These are phyloP conservation scores for Centropus bengalensis DNA, from an alignment of 2,113 vertebrate species.

Conservation along the genomic window DNA sequence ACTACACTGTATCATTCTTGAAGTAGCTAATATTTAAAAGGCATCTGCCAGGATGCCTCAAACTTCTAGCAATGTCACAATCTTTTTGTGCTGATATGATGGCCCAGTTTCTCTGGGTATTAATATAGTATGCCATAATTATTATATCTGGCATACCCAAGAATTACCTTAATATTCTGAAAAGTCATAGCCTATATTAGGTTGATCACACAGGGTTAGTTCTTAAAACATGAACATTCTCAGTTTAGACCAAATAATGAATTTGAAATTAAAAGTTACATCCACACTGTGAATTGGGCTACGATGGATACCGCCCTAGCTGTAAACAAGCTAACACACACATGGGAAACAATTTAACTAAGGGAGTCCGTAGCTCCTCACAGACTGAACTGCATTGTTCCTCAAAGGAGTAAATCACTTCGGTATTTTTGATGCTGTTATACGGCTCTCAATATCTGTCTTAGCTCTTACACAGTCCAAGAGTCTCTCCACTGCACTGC, in stretches of 20 bases:
- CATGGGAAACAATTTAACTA: neutral
- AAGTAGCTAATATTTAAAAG: neutral
- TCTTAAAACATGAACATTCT: neutral
- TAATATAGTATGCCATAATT: neutral
- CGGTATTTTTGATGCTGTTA: neutral
- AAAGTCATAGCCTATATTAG: neutral
- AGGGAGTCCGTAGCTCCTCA: neutral
- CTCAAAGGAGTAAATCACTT: neutral
- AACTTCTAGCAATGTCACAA: neutral
- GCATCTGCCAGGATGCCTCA: neutral
- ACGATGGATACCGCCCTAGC: neutral
- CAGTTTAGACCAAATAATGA: neutral
- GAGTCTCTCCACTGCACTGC: constrained; percentile 1
- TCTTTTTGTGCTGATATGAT: neutral
- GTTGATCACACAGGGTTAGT: neutral
- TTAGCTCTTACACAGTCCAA: neutral
- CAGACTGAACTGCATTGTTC: neutral
- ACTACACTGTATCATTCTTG: neutral
- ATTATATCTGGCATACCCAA: neutral
- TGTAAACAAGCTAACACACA: neutral
- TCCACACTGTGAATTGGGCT: neutral
- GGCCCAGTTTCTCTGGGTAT: neutral
- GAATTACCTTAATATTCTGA: neutral
- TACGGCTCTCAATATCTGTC: neutral
- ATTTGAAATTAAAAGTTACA: neutral